Percentiles rank a stretch among this genome's conserved stretches.
phyloP scores from a whole-genome alignment of 2,797 vertebrate species.

The Notamacropus eugenii region DNA sequence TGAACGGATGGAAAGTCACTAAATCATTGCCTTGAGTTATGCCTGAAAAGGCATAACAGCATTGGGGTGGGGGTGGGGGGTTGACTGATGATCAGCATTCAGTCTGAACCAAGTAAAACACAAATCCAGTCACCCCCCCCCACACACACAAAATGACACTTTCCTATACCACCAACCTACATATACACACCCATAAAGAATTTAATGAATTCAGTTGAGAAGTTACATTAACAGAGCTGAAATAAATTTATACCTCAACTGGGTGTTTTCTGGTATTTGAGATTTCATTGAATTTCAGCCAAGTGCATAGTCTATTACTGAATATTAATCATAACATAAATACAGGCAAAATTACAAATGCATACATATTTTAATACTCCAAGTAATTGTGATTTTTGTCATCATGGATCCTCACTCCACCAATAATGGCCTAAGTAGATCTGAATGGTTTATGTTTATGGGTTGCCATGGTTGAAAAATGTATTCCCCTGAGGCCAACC shows the following conservation, averaged over 20 bases:
- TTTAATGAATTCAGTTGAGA: conserved; percentile 70
- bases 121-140: conserved; percentile 38
- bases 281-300: conserved; percentile 30
- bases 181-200: neutral
- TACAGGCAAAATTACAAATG: neutral
- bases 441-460: neutral
- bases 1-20: conserved; percentile 63
- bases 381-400: neutral
- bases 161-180: conserved; percentile 14
- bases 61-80: conserved; percentile 61
- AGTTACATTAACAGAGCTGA: conserved; percentile 40
- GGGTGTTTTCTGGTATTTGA: conserved; percentile 51
- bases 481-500: neutral
- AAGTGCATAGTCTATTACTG: neutral
- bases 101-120: conserved; percentile 69
- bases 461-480: neutral
- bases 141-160: conserved; percentile 23
- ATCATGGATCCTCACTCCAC: neutral
- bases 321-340: neutral
- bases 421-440: neutral
- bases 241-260: conserved; percentile 48
- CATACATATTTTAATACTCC: neutral
- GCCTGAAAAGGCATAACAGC: conserved; percentile 57
- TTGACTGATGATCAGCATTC: conserved; percentile 74
- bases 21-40: conserved; percentile 51